phyloP scores from a whole-genome alignment of 1,140 invertebrate species.

The Laodelphax striatellus region DNA sequence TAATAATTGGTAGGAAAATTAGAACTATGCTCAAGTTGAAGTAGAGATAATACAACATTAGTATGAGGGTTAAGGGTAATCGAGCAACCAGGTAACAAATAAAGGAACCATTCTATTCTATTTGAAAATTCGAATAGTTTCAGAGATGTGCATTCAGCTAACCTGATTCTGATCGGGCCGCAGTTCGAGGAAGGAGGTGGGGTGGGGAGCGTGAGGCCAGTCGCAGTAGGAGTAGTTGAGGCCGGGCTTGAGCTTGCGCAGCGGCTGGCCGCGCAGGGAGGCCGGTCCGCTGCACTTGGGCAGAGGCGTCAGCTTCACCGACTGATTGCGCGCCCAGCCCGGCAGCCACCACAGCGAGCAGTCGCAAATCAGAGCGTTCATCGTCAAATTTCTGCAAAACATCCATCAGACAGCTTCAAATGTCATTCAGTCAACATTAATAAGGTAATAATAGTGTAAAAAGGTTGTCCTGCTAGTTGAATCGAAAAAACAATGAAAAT shows the following conservation, averaged over 20 bases:
- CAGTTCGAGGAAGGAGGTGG: conserved; percentile 42
- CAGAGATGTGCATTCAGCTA: neutral
- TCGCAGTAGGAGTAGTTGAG: conserved; percentile 26
- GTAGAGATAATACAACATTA: no score
- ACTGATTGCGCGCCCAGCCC: conserved; percentile 53
- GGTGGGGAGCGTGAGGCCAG: conserved; percentile 32
- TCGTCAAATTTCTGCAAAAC: conserved; percentile 52
- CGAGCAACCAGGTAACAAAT: no score
- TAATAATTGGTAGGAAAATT: no score
- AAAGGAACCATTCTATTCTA: no score
- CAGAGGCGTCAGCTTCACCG: conserved; percentile 52
- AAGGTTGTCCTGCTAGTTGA: no score
- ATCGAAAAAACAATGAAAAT: no score
- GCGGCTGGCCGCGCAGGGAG: conserved; percentile 46
- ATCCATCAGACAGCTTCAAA: no score
- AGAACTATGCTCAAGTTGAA: no score
- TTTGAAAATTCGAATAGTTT: no score
- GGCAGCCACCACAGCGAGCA: conserved; percentile 70
- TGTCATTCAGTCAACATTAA: no score
- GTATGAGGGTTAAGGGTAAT: no score
- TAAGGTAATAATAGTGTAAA: no score
- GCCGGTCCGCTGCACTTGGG: conserved; percentile 61
- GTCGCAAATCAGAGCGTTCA: conserved; percentile 69
- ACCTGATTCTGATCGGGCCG: conserved; percentile 47
- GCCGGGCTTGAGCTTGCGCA: conserved; percentile 54